These are phyloP conservation scores for Pocillopora damicornis DNA, from an alignment of 64 coral and sea anemone species.

Conservation along the genomic window DNA sequence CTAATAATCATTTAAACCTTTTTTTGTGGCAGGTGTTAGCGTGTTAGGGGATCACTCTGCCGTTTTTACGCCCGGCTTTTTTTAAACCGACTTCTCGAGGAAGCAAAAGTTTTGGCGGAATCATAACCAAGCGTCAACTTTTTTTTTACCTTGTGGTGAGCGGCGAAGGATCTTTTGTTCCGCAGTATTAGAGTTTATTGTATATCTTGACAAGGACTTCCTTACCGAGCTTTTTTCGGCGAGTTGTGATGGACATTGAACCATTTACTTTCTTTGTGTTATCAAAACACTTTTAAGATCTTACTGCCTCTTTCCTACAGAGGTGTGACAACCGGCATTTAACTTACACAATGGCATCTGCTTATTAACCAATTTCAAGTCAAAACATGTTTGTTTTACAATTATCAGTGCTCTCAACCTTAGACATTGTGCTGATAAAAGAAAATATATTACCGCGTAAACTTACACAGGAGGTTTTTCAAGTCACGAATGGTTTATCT, in stretches of 20 bases:
- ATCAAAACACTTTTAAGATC: background rate
- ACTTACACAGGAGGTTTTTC: background rate
- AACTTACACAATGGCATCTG: background rate
- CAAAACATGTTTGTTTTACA: slow-evolving; percentile 43
- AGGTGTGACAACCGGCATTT: slow-evolving; percentile 20
- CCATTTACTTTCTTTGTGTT: slow-evolving; percentile 21
- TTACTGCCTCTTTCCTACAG: background rate
- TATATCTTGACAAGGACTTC: slow-evolving; percentile 10
- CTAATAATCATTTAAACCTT: too few species aligned
- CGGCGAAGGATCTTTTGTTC: slow-evolving; percentile 11
- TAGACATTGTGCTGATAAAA: background rate
- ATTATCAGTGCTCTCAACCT: background rate
- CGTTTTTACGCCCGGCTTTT: too few species aligned
- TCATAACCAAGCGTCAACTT: background rate
- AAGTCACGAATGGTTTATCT: background rate
- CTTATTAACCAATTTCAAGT: slow-evolving; percentile 38
- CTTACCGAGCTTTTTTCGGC: slow-evolving; percentile 20
- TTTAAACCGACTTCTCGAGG: too few species aligned
- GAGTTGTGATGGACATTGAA: slow-evolving; percentile 15
- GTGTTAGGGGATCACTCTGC: too few species aligned
- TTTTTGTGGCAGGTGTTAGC: too few species aligned
- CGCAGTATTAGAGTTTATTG: slow-evolving; percentile 6
- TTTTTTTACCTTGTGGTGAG: background rate
- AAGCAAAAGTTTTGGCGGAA: background rate
- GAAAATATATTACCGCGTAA: background rate